These are phyloP conservation scores for Oncorhynchus masou DNA, from an alignment of 2,113 vertebrate genomes.

Conservation along the genomic window DNA sequence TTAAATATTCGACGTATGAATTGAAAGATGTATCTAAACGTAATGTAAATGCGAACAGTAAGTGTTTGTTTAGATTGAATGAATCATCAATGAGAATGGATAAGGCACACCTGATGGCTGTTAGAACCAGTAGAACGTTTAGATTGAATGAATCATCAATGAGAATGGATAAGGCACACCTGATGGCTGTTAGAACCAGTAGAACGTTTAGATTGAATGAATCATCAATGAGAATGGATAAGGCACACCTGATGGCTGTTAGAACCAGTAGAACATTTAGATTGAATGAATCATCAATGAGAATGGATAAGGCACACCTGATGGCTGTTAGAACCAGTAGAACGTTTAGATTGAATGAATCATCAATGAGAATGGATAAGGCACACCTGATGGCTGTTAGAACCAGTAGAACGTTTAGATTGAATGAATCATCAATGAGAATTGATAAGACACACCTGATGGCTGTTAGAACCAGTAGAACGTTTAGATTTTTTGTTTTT, in stretches of 20 bases:
- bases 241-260: conserved; percentile 5
- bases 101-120: conserved; percentile 2
- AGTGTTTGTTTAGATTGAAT: too few relatives aligned
- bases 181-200: conserved; percentile 21
- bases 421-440: too few relatives aligned
- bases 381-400: conserved; percentile 6
- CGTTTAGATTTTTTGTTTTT: conserved; percentile 15
- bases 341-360: conserved; percentile 9
- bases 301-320: background rate
- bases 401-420: conserved; percentile 29
- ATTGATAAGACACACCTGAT: background rate
- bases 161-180: too few relatives aligned
- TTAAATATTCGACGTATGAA: conserved; percentile 8
- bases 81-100: too few relatives aligned
- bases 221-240: too few relatives aligned
- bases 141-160: background rate
- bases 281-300: too few relatives aligned
- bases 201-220: conserved; percentile 19
- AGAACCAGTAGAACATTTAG: conserved; percentile 33
- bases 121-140: conserved; percentile 35
- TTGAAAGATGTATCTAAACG: conserved; percentile 22
- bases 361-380: too few relatives aligned
- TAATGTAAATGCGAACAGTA: too few relatives aligned
- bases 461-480: conserved; percentile 33
- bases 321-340: conserved; percentile 26